These are phyloP conservation scores for Myotis daubentonii DNA, from an alignment of 2,797 vertebrate species.

Conservation along the genomic window DNA sequence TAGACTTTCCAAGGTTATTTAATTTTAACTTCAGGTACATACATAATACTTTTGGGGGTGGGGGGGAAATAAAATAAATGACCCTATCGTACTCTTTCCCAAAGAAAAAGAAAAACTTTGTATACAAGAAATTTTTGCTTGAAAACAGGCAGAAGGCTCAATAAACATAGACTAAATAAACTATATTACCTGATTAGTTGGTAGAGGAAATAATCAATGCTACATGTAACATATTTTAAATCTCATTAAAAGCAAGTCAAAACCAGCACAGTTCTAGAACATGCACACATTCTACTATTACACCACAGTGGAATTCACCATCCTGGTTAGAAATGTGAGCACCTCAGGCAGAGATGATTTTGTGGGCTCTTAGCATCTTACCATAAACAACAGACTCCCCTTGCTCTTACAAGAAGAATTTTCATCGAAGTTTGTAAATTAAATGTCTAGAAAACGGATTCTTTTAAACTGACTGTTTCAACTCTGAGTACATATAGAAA, in stretches of 20 bases:
- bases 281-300: background rate
- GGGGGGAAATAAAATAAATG: background rate
- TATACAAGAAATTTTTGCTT: background rate
- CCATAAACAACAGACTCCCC: background rate
- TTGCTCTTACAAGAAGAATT: background rate
- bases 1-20: slow-evolving; percentile 19
- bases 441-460: background rate
- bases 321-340: background rate
- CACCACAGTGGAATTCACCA: background rate
- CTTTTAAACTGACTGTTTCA: background rate
- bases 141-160: background rate
- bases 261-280: background rate
- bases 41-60: background rate
- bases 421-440: background rate
- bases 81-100: background rate
- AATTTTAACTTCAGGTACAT: slow-evolving; percentile 39
- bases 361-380: background rate
- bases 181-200: background rate
- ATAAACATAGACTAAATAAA: background rate
- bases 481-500: background rate
- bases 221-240: slow-evolving; percentile 2
- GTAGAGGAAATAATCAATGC: background rate
- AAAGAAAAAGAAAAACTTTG: slow-evolving; percentile 13
- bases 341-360: background rate
- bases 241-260: slow-evolving; percentile 22